These are phyloP conservation scores for Ochropleura plecta DNA, from an alignment of 2,888 invertebrate genomes.

Conservation along the genomic window DNA sequence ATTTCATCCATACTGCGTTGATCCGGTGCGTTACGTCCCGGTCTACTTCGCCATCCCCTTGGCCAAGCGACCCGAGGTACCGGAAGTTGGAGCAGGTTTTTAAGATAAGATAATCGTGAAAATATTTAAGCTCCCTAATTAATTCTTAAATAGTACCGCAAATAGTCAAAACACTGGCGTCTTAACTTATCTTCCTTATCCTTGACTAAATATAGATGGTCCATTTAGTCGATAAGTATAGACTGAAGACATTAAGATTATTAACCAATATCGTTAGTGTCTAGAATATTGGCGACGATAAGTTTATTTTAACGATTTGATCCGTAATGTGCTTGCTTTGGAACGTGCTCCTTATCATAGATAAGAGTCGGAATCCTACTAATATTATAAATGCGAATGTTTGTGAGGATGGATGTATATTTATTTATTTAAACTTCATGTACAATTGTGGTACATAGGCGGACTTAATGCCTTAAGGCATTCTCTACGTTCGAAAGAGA, in stretches of 20 bases:
- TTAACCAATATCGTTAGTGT: constrained; percentile 9
- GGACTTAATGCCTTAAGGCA: too few species aligned
- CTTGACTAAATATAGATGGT: constrained; percentile 59
- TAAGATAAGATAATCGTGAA: neutral
- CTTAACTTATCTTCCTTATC: constrained; percentile 44
- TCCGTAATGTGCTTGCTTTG: constrained; percentile 22
- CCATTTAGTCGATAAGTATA: constrained; percentile 43
- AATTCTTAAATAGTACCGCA: neutral
- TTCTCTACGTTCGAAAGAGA: too few species aligned
- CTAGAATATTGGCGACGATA: constrained; percentile 19
- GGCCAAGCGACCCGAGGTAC: too few species aligned
- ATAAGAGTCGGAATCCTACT: too few species aligned
- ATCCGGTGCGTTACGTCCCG: too few species aligned
- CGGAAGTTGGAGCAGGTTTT: neutral
- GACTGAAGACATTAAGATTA: constrained; percentile 16
- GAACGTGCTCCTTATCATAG: constrained; percentile 30
- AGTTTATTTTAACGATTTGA: constrained; percentile 24
- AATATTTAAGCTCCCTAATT: neutral
- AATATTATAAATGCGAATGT: too few species aligned
- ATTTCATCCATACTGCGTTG: too few species aligned
- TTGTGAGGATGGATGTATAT: too few species aligned
- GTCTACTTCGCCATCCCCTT: too few species aligned
- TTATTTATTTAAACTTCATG: too few species aligned
- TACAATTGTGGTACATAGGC: too few species aligned
- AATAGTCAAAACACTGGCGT: constrained; percentile 47